Evolutionary conservation across 2,888 invertebrate species (phyloP).

Genomic region (Drosophila subsilvestris): DNA sequence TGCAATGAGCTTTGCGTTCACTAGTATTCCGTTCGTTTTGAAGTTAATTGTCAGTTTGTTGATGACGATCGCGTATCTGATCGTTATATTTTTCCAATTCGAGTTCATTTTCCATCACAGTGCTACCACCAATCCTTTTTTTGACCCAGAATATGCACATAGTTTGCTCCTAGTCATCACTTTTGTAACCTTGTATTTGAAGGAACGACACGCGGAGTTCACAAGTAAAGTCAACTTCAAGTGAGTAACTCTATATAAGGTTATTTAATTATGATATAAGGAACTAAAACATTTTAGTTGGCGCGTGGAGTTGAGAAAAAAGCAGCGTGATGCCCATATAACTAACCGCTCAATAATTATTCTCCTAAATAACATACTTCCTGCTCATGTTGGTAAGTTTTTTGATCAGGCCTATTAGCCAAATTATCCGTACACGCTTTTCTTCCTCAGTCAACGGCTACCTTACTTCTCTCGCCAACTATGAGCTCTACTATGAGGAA

Average conservation of each 20-base stretch:
- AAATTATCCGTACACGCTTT: not conserved
- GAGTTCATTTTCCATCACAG: conserved; percentile 86
- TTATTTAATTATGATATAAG: not conserved
- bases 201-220: conserved; percentile 95
- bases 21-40: conserved; percentile 92
- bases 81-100: conserved; percentile 87
- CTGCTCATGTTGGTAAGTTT: conserved; percentile 93
- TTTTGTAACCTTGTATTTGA: conserved; percentile 90
- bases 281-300: conserved; percentile 83
- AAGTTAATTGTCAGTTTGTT: conserved; percentile 87
- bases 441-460: conserved; percentile 32
- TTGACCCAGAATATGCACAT: conserved; percentile 89
- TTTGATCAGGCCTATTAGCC: too few relatives aligned
- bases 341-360: conserved; percentile 94
- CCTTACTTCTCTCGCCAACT: conserved; percentile 87
- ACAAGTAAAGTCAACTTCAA: conserved; percentile 93
- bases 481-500: conserved; percentile 93
- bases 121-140: conserved; percentile 88
- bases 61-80: conserved; percentile 88
- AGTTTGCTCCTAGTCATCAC: conserved; percentile 89
- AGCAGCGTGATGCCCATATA: conserved; percentile 92
- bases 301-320: conserved; percentile 89
- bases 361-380: conserved; percentile 95
- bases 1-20: conserved; percentile 90
- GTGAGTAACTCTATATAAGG: conserved; percentile 78